Evolutionary conservation across 2,797 vertebrate species (phyloP).

Genomic region (Streptopelia turtur): DNA sequence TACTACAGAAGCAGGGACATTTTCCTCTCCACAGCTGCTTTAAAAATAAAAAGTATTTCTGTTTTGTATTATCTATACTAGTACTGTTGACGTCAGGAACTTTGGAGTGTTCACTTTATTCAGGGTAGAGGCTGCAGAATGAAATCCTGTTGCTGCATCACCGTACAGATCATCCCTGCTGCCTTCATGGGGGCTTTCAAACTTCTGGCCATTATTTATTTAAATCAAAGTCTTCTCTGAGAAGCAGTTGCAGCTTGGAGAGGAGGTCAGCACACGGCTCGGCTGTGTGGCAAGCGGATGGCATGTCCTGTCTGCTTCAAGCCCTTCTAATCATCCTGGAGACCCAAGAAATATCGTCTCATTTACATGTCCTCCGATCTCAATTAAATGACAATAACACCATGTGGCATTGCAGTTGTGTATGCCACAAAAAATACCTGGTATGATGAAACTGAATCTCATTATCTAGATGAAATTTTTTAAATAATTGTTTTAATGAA

Average conservation of each 20-base stretch:
- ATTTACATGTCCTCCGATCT: conserved; percentile 31
- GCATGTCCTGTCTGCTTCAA: not conserved
- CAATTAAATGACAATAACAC: conserved; percentile 10
- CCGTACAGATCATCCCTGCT: not conserved
- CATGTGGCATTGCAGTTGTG: not conserved
- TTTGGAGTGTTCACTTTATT: not conserved
- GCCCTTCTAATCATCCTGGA: not conserved
- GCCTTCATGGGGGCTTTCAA: not conserved
- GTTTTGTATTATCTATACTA: not conserved
- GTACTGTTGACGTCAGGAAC: not conserved
- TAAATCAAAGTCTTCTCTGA: not conserved
- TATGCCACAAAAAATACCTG: not conserved
- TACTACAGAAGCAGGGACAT: not conserved
- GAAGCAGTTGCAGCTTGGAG: not conserved
- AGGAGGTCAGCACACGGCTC: not conserved
- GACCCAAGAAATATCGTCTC: conserved; percentile 31
- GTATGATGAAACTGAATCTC: not conserved
- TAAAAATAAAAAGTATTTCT: not conserved
- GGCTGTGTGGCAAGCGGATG: rapidly evolving
- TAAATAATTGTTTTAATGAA: not conserved
- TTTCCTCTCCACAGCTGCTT: not conserved
- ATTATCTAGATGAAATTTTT: not conserved
- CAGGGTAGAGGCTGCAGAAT: not conserved
- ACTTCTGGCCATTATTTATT: not conserved
- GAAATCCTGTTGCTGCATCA: not conserved